Conservation (phyloP, 2,113 vertebrate genomes). For the Perognathus longimembris region DNA sequence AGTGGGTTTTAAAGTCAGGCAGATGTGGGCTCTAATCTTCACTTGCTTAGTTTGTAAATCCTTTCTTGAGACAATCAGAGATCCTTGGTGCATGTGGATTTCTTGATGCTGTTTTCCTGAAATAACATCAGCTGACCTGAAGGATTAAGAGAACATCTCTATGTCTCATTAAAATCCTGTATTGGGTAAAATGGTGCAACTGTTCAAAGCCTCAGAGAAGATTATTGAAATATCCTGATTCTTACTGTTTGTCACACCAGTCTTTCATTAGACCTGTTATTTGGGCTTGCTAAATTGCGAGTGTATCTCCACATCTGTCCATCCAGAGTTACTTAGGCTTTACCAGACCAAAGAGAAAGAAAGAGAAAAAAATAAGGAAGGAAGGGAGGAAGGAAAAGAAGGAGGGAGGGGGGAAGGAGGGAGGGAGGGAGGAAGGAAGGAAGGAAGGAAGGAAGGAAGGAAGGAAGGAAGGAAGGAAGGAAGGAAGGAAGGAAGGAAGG, state of each 20-base stretch:
- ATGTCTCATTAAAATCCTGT: conserved; percentile 50
- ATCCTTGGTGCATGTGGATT: background rate
- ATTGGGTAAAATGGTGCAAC: conserved; percentile 32
- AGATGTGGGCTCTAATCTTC: background rate
- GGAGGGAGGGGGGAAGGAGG: too few species aligned
- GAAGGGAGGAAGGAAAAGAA: too few species aligned
- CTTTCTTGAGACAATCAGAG: conserved; percentile 43
- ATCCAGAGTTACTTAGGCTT: conserved; percentile 22
- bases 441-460: too few species aligned
- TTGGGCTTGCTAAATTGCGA: conserved; percentile 29
- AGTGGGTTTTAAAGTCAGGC: background rate
- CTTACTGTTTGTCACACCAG: background rate
- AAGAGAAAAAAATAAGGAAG: too few species aligned
- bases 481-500: too few species aligned
- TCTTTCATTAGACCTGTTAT: conserved; percentile 44
- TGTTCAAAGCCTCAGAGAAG: conserved; percentile 57
- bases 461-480: too few species aligned
- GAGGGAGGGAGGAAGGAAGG: too few species aligned
- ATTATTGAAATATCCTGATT: conserved; percentile 23
- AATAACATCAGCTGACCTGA: conserved; percentile 38
- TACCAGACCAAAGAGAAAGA: background rate
- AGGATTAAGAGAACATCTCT: conserved; percentile 51
- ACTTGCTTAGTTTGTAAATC: conserved; percentile 35
- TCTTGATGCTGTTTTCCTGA: conserved; percentile 17
- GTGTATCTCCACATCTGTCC: background rate